Evolutionary conservation across 1,140 invertebrate species (phyloP).

Genomic region (Drosophila pachea): DNA sequence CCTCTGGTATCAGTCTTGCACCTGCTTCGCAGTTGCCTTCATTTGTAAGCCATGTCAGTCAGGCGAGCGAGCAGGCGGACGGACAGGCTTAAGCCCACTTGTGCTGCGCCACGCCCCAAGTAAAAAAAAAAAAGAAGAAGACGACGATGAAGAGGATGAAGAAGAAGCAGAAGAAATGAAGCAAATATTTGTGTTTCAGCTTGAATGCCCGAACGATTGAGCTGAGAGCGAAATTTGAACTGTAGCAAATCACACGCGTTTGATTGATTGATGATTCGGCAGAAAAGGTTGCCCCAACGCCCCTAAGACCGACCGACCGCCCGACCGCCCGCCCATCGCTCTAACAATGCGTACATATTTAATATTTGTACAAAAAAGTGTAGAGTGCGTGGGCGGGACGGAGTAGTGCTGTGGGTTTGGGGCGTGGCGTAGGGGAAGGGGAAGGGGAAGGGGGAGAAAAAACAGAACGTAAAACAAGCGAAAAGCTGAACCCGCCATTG

Average conservation of each 20-base stretch:
- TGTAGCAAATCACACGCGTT: slow-evolving; percentile 75
- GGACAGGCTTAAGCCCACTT: slow-evolving; percentile 24
- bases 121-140: too few relatives aligned
- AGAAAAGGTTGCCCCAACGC: slow-evolving; percentile 41
- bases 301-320: too few relatives aligned
- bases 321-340: neutral
- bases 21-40: slow-evolving; percentile 31
- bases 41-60: slow-evolving; percentile 73
- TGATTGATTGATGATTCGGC: slow-evolving; percentile 76
- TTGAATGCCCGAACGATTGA: slow-evolving; percentile 75
- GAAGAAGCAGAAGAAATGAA: slow-evolving; percentile 13
- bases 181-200: slow-evolving; percentile 75
- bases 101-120: slow-evolving; percentile 20
- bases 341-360: slow-evolving; percentile 33
- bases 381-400: too few relatives aligned
- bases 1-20: neutral
- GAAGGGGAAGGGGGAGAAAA: slow-evolving; percentile 5
- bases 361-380: slow-evolving; percentile 51
- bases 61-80: slow-evolving; percentile 34
- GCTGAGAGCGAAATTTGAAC: slow-evolving; percentile 74
- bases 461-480: slow-evolving; percentile 24
- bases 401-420: too few relatives aligned
- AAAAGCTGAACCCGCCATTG: slow-evolving; percentile 19
- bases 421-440: too few relatives aligned
- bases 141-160: too few relatives aligned